A percentile compares a stretch with the other conserved stretches of the same genome.
phyloP scores from a whole-genome alignment of 2,113 vertebrate species.

The Alethe castanea region DNA sequence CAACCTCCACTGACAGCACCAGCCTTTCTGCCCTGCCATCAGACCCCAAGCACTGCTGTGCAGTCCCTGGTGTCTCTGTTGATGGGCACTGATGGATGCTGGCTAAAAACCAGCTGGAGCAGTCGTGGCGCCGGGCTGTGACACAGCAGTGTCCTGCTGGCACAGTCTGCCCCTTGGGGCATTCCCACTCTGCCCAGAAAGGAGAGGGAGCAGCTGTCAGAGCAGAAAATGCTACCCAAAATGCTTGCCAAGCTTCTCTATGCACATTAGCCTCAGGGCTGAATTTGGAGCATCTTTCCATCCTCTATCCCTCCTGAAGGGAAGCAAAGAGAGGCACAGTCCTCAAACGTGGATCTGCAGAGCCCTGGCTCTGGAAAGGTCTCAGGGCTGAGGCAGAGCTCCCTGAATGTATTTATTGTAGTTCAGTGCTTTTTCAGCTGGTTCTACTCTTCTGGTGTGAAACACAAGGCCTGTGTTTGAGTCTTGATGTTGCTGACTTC shows the following conservation, averaged over 20 bases:
- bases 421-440: background rate
- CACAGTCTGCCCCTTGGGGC: background rate
- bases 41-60: background rate
- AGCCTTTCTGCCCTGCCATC: background rate
- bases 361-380: background rate
- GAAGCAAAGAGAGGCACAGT: fast-evolving
- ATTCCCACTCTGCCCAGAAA: background rate
- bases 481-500: background rate
- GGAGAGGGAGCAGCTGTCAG: background rate
- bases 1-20: background rate
- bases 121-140: fast-evolving
- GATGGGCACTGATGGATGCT: background rate
- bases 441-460: background rate
- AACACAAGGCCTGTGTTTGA: background rate
- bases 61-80: background rate
- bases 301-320: background rate
- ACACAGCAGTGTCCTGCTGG: background rate
- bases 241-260: background rate
- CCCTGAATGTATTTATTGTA: background rate
- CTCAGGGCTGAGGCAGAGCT: background rate
- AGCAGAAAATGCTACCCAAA: background rate
- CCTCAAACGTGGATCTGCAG: fast-evolving
- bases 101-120: background rate
- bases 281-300: background rate
- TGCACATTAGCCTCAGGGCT: background rate